A percentile compares a stretch with the other conserved stretches of the same genome.
phyloP scores from a whole-genome alignment of 2,113 vertebrate species.

The Campylomormyrus tamandua region DNA sequence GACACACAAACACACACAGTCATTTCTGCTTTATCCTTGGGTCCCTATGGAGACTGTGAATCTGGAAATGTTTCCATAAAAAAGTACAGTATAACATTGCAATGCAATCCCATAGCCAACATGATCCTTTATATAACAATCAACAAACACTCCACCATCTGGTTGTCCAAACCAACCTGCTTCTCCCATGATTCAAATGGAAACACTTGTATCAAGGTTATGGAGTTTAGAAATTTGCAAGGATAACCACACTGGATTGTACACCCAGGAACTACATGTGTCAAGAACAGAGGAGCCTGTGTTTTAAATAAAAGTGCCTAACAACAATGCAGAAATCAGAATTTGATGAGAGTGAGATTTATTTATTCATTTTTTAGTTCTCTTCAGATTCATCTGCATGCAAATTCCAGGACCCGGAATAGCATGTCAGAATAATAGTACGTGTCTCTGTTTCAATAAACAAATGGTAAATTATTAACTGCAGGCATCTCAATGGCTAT shows the following conservation, averaged over 20 bases:
- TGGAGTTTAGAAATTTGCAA: not conserved
- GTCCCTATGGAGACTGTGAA: not conserved
- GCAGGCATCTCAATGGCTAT: slow-evolving; percentile 46
- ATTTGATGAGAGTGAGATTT: slow-evolving; percentile 21
- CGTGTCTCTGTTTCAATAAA: slow-evolving; percentile 57
- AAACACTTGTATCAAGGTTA: slow-evolving; percentile 2
- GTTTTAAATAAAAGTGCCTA: slow-evolving; percentile 32
- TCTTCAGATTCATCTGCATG: slow-evolving; percentile 46
- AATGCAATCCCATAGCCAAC: not conserved
- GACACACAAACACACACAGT: not conserved
- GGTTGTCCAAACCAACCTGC: not conserved
- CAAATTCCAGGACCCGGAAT: slow-evolving; percentile 49
- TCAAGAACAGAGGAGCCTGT: not conserved
- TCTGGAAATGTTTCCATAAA: not conserved
- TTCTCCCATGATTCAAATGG: not conserved
- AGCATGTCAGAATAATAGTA: slow-evolving; percentile 47
- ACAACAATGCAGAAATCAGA: slow-evolving; percentile 40
- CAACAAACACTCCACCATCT: not conserved
- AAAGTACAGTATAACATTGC: not conserved
- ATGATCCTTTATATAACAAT: not conserved
- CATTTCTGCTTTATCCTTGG: not conserved
- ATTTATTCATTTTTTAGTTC: slow-evolving; percentile 32
- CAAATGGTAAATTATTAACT: slow-evolving; percentile 65
- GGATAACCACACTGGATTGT: not conserved
- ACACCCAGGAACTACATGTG: not conserved